Conservation (phyloP, 2,797 vertebrate genomes). For the Microcaecilia unicolor region DNA sequence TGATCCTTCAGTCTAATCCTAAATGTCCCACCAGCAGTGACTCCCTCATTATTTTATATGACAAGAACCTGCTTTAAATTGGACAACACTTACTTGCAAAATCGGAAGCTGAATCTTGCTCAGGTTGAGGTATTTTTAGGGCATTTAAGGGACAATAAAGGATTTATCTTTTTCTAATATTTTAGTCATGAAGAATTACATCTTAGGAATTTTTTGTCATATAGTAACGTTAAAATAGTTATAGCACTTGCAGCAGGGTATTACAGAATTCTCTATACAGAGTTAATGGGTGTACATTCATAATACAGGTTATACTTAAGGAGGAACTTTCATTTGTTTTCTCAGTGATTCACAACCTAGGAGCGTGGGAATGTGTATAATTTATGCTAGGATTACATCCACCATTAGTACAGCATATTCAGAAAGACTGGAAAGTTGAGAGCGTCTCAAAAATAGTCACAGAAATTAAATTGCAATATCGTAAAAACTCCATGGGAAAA, state of each 20-base stretch:
- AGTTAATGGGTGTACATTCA: slow-evolving; percentile 20
- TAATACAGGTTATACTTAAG: slow-evolving; percentile 12
- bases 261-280: too few species aligned
- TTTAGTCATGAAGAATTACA: neutral
- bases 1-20: too few species aligned
- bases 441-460: slow-evolving; percentile 21
- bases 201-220: neutral
- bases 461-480: too few species aligned
- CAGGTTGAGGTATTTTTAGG: too few species aligned
- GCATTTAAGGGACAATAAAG: neutral
- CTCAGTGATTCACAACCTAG: slow-evolving; percentile 30
- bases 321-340: slow-evolving; percentile 23
- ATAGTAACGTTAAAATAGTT: slow-evolving; percentile 1
- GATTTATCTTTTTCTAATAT: neutral
- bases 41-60: too few species aligned
- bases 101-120: too few species aligned
- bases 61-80: too few species aligned
- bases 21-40: too few species aligned
- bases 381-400: slow-evolving; percentile 30
- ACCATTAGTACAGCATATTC: slow-evolving; percentile 39
- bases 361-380: slow-evolving; percentile 28
- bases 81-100: too few species aligned
- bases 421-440: slow-evolving; percentile 34
- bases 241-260: slow-evolving; percentile 14
- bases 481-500: too few species aligned